phyloP scores from a whole-genome alignment of 2,113 vertebrate genomes.

The Thomomys bottae region DNA sequence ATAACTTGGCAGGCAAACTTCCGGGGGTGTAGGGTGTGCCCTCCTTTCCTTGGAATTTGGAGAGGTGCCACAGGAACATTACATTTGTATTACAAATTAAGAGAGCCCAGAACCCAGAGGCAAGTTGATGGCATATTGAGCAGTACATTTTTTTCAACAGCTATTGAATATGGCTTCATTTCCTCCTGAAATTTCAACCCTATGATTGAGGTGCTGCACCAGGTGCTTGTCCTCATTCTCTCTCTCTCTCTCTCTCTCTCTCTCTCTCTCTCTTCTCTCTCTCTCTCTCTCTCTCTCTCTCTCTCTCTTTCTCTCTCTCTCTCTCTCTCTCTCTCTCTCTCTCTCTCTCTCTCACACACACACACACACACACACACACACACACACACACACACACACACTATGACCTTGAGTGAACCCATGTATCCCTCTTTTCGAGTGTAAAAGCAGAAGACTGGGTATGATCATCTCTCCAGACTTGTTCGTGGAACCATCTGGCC shows the following conservation, averaged over 20 bases:
- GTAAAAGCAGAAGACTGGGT: background rate
- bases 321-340: too few relatives aligned
- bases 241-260: too few relatives aligned
- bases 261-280: too few relatives aligned
- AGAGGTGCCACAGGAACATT: background rate
- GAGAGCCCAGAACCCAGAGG: background rate
- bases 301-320: too few relatives aligned
- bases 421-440: background rate
- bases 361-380: background rate
- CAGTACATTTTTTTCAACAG: slow-evolving; percentile 6
- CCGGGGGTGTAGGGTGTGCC: background rate
- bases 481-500: background rate
- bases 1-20: background rate
- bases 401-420: background rate
- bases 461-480: background rate
- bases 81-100: slow-evolving; percentile 36
- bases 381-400: background rate
- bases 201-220: background rate
- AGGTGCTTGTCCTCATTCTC: background rate
- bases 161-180: slow-evolving; percentile 43
- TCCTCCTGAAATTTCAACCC: slow-evolving; percentile 44
- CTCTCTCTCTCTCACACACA: too few relatives aligned
- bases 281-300: too few relatives aligned
- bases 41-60: slow-evolving; percentile 36
- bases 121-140: slow-evolving; percentile 7